Evolutionary conservation across 2,113 vertebrate species (phyloP), one percentile per base, ranked within the genome.

Genomic region (Dunckerocampus dactyliophorus): DNA sequence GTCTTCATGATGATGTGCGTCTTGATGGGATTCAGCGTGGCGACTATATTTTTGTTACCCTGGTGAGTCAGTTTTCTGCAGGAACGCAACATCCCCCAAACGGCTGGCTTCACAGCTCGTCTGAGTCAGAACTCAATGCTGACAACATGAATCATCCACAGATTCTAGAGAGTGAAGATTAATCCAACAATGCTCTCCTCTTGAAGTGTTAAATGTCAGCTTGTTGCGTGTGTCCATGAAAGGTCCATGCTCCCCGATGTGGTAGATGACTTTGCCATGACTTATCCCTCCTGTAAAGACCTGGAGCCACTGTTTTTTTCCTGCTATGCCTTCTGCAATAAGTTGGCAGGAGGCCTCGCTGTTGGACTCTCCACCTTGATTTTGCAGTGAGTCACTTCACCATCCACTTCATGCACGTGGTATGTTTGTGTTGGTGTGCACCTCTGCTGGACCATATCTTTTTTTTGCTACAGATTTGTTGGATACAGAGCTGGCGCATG

Each of bases 161-260:
- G 56, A 10, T 17, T 28, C 55, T 70, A 50, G 47, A 57, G 53
- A 21, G 8, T 21, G 21, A 53, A 57, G 31, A 76, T 59, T 67
- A 51, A 67, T 67, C 17, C 49, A 47, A 48, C 34, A 47, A 47
- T 0, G 5, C 45, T 47, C 34, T 10, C 22, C 52, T 45, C 20
- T 51, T 58, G 3, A 50, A 13, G 21, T 47, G 17, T 22, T 37
- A 72, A 45, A 24, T 46, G 15, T 50, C 28, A 6, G 49, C 24
- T 42, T 50, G 17, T 57, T n/a, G 8, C 9, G 11, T 60, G 15
- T 31, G 4, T 62, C 15, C 58, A 48, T 56, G 10, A 15, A 60
- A 93, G 91, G 90, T 92, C 89, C 19, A 90, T 91, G 90, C 87
- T 93, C 21, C 90, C 88, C 1, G 91, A 93, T 53, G 81, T 88